phyloP scores from a whole-genome alignment of 2,888 invertebrate species.

The Aplocera efformata region DNA sequence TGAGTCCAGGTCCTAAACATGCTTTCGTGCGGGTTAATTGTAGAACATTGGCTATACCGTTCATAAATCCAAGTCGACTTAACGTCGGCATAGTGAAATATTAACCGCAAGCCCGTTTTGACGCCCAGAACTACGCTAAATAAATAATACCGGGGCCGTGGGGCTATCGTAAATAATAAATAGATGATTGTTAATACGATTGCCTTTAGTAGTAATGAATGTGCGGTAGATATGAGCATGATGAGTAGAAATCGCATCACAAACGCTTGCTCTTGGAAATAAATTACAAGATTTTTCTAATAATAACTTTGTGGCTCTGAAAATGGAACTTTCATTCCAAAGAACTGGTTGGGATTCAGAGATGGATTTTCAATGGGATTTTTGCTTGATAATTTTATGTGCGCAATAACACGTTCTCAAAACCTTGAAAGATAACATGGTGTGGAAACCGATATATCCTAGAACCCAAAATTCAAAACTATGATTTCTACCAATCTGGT shows the following conservation, averaged over 20 bases:
- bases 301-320: constrained; percentile 6
- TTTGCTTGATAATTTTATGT: no score
- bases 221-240: constrained; percentile 9
- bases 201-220: constrained; percentile 21
- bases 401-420: no score
- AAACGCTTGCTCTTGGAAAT: constrained; percentile 10
- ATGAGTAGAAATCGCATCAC: constrained; percentile 5
- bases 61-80: constrained; percentile 75
- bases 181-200: constrained; percentile 22
- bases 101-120: constrained; percentile 73
- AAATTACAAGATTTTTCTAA: constrained; percentile 15
- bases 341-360: no score
- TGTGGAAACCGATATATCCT: no score
- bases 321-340: no score
- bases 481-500: no score
- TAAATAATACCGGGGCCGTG: constrained; percentile 60
- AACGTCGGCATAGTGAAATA: constrained; percentile 73
- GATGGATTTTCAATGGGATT: no score
- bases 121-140: constrained; percentile 58
- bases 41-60: constrained; percentile 65
- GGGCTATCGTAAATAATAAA: constrained; percentile 34
- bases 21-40: constrained; percentile 61
- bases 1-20: constrained; percentile 21
- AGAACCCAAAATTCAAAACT: no score
- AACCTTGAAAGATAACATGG: no score